Percentiles rank a stretch among this genome's conserved stretches.
Conservation (phyloP, 2,888 invertebrate species). For the Lymantria monacha region DNA sequence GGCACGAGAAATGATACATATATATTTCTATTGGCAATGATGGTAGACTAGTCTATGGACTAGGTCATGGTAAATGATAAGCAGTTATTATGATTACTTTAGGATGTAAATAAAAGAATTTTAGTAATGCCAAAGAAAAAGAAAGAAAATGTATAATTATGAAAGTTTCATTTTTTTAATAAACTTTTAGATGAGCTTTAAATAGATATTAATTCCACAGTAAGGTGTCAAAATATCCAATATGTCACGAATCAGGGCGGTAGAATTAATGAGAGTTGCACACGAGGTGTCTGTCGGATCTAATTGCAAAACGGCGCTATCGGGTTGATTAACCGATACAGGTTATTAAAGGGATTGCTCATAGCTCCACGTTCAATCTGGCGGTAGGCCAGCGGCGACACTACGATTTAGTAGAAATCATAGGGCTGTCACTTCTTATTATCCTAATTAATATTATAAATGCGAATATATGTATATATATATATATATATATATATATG, state of each 20-base stretch:
- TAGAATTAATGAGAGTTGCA: conserved; percentile 31
- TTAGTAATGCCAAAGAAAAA: no score
- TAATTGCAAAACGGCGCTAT: conserved; percentile 57
- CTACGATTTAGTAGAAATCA: conserved; percentile 31
- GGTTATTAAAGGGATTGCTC: conserved; percentile 73
- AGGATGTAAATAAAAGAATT: no score
- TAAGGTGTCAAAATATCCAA: conserved; percentile 14
- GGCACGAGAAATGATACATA: no score
- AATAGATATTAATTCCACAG: neutral
- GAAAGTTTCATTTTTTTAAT: no score
- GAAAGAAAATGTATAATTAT: no score
- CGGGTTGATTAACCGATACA: conserved; percentile 77
- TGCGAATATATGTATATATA: no score
- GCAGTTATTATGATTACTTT: no score
- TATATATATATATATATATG: no score
- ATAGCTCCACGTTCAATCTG: conserved; percentile 69
- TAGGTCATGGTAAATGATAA: no score
- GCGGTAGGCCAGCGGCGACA: conserved; percentile 61
- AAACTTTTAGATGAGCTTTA: neutral
- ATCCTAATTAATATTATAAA: neutral
- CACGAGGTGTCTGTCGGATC: conserved; percentile 29
- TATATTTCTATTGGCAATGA: no score
- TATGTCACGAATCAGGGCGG: conserved; percentile 13
- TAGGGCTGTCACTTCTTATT: conserved; percentile 23
- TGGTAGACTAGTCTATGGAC: no score